Base-by-base conservation (phyloP, 1,140 invertebrate genomes). In the Glomeris maerens region DNA sequence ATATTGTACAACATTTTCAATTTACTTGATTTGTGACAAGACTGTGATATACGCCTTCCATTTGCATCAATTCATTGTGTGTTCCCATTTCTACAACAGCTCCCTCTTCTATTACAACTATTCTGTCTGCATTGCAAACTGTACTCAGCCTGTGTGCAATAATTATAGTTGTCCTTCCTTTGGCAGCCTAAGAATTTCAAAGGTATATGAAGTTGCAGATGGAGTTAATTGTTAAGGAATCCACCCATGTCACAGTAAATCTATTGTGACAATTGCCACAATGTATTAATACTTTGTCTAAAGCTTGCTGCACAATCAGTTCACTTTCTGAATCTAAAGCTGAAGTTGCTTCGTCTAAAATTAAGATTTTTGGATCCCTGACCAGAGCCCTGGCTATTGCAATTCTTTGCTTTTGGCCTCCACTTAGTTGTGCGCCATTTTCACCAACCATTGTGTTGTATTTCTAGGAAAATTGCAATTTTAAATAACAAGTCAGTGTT, bases 141-240 rank as follows among this genome's bases (percentile, higher is more conserved):
- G 87, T 91, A 1, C 84, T 86, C 31, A 92, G 69, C 28, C 87
- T 77, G 70, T 93, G 88, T 51, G 86, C 86, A 21, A 92, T 81
- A 52, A 90, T 79, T 36, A 93, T 74, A 25, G 86, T 91, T 31
- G 86, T 92, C 54, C 86, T 72, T 17, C 83, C 84, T 59, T 77
- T 71, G 7, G 79, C 76, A 0, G 81, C 83, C 41, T 73, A 39
- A 28, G 54, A 42, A 20, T 31, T n/a, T n/a, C n/a, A n/a, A n/a
- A n/a, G n/a, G n/a, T n/a, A n/a, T n/a, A n/a, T n/a, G n/a, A n/a
- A n/a, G n/a, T n/a, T n/a, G n/a, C n/a, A n/a, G n/a, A n/a, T n/a
- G n/a, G n/a, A n/a, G n/a, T n/a, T n/a, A n/a, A n/a, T n/a, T n/a
- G n/a, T n/a, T n/a, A n/a, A n/a, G n/a, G n/a, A n/a, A n/a, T n/a